phyloP scores from a whole-genome alignment of 2,797 vertebrate species.

The Sebastes ruberrimus region DNA sequence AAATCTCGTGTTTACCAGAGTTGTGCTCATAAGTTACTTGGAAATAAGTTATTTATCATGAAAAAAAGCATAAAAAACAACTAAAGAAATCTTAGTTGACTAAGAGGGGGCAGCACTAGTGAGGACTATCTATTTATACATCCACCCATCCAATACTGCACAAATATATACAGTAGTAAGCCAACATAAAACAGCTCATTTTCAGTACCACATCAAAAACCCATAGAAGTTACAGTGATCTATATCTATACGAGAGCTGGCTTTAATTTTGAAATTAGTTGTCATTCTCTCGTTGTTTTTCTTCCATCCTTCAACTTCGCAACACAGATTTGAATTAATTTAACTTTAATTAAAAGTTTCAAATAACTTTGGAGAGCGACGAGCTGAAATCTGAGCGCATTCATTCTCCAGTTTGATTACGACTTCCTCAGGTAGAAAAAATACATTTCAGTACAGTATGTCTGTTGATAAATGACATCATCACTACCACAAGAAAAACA shows the following conservation, averaged over 20 bases:
- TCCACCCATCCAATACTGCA: neutral
- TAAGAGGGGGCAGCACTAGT: no score
- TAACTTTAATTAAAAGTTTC: slow-evolving; percentile 14
- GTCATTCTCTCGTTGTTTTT: neutral
- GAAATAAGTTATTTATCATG: fast-evolving
- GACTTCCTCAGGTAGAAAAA: neutral
- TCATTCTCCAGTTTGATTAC: neutral
- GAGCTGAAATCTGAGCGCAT: neutral
- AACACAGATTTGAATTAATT: neutral
- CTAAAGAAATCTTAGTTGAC: no score
- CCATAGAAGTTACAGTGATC: neutral
- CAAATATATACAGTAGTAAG: neutral
- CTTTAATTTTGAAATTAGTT: neutral
- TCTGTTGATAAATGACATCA: neutral
- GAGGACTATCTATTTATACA: neutral
- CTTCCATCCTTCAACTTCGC: neutral
- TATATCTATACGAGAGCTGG: neutral
- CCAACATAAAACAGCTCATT: neutral
- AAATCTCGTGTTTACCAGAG: no score
- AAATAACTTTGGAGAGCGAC: neutral
- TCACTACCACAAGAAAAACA: neutral
- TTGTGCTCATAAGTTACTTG: no score
- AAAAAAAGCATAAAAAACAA: no score
- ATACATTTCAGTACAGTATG: neutral
- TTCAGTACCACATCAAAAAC: neutral